Percentiles rank a stretch among this genome's conserved stretches.
Evolutionary conservation across 1,140 invertebrate genomes (phyloP).

Genomic region (Zaprionus vittiger): DNA sequence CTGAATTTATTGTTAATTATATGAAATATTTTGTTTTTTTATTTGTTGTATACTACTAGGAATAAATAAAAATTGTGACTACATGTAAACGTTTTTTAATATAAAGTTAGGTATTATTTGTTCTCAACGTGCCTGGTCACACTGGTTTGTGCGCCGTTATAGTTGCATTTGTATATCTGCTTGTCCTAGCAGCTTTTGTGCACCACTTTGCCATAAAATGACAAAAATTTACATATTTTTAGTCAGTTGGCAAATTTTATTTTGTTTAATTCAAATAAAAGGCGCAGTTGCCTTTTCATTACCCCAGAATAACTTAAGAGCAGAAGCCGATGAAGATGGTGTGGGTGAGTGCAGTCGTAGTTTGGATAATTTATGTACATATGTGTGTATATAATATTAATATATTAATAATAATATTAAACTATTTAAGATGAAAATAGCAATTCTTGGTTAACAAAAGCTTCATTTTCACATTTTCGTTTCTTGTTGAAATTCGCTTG

Average conservation of each 20-base stretch:
- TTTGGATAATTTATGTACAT: background rate
- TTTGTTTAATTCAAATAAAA: constrained; percentile 16
- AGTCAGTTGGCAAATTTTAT: constrained; percentile 20
- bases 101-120: background rate
- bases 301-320: constrained; percentile 48
- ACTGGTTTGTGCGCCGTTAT: background rate
- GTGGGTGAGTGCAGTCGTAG: constrained; percentile 14
- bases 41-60: background rate
- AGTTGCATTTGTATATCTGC: background rate
- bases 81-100: no score
- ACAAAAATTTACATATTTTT: background rate
- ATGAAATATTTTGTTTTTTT: background rate
- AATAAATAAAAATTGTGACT: background rate
- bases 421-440: background rate
- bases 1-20: background rate
- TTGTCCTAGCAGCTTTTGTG: background rate
- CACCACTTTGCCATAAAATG: constrained; percentile 1
- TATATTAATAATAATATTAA: background rate
- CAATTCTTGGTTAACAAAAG: background rate
- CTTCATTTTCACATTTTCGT: background rate
- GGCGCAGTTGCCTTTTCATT: constrained; percentile 39
- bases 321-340: background rate
- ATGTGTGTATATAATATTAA: background rate
- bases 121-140: background rate
- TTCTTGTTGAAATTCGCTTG: background rate